Evolutionary conservation across 35 echinoderm and acorn worm species (phyloP).

Genomic region (Ptychodera flava): DNA sequence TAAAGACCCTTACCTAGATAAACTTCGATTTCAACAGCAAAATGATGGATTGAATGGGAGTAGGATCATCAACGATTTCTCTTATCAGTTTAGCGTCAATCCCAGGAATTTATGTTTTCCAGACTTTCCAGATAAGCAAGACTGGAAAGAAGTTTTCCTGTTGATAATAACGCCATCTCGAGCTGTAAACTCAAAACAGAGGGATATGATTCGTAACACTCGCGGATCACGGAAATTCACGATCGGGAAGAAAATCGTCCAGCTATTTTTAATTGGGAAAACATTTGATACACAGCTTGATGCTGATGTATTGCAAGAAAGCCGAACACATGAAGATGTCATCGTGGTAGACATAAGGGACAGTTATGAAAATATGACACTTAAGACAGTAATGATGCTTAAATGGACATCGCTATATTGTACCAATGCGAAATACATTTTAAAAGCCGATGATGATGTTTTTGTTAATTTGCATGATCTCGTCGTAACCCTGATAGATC

Average conservation of each 20-base stretch:
- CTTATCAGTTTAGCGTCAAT: neutral
- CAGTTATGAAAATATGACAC: slow-evolving; percentile 37
- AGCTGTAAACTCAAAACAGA: neutral
- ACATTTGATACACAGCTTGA: neutral
- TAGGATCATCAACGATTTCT: neutral
- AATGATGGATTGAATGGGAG: neutral
- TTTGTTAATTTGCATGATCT: slow-evolving; percentile 36
- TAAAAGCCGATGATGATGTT: slow-evolving; percentile 63
- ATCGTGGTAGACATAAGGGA: slow-evolving; percentile 40
- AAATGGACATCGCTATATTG: slow-evolving; percentile 50
- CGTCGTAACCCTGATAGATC: neutral
- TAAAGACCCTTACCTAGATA: neutral
- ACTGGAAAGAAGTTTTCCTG: neutral
- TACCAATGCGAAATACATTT: slow-evolving; percentile 28
- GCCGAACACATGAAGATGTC: slow-evolving; percentile 13
- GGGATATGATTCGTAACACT: neutral
- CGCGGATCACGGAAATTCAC: neutral
- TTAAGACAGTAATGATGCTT: slow-evolving; percentile 51
- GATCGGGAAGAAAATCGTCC: neutral
- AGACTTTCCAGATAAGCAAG: neutral
- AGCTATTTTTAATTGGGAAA: neutral
- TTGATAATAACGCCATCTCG: neutral
- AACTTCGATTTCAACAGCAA: neutral
- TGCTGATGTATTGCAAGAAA: neutral
- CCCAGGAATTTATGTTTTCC: neutral